phyloP scores from a whole-genome alignment of 2,797 vertebrate genomes.

The Knipowitschia caucasica region DNA sequence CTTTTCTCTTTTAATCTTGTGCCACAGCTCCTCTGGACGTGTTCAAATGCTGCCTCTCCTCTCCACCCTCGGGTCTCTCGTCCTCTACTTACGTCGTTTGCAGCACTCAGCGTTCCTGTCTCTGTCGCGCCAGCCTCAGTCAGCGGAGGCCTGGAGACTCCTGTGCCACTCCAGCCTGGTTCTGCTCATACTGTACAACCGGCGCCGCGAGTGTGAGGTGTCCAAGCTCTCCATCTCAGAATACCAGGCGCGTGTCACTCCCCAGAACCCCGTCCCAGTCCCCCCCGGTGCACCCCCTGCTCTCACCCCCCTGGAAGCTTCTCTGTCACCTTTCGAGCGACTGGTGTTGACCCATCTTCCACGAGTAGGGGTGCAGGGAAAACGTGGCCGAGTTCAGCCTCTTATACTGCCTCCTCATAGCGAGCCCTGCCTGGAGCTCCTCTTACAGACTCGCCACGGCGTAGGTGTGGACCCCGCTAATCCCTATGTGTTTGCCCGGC shows the following conservation, averaged over 20 bases:
- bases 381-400: slow-evolving; percentile 78
- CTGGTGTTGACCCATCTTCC: slow-evolving; percentile 78
- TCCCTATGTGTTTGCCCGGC: slow-evolving; percentile 76
- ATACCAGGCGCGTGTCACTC: slow-evolving; percentile 69
- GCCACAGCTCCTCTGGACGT: slow-evolving; percentile 59
- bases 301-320: slow-evolving; percentile 78
- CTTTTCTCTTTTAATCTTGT: background rate
- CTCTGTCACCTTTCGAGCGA: slow-evolving; percentile 79
- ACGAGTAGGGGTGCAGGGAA: slow-evolving; percentile 77
- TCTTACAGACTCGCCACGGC: slow-evolving; percentile 74
- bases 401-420: slow-evolving; percentile 80
- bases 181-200: slow-evolving; percentile 80
- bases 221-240: slow-evolving; percentile 77
- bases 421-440: slow-evolving; percentile 78
- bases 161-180: slow-evolving; percentile 81
- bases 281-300: slow-evolving; percentile 61
- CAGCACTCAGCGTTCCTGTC: slow-evolving; percentile 80
- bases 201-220: slow-evolving; percentile 79
- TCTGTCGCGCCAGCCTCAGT: slow-evolving; percentile 74
- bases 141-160: slow-evolving; percentile 79
- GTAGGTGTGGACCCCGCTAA: slow-evolving; percentile 78
- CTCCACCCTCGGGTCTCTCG: slow-evolving; percentile 76
- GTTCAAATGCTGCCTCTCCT: slow-evolving; percentile 79
- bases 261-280: slow-evolving; percentile 66
- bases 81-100: slow-evolving; percentile 77